These are phyloP conservation scores for Frieseomelitta varia DNA, from an alignment of 1,140 invertebrate species.

Conservation along the genomic window DNA sequence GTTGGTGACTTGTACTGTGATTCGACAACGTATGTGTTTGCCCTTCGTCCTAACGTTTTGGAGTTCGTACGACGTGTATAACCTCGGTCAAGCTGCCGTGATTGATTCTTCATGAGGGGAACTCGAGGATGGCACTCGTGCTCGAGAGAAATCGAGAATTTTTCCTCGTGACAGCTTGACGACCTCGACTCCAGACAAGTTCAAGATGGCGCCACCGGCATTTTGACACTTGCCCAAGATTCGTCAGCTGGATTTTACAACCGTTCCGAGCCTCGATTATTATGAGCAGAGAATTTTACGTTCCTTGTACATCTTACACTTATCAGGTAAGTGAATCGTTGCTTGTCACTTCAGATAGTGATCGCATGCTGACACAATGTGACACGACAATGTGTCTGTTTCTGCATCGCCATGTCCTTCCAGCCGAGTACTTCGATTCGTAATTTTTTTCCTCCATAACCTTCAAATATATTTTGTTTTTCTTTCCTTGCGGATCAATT, in stretches of 20 bases:
- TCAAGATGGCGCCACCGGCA: slow-evolving; percentile 77
- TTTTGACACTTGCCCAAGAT: slow-evolving; percentile 75
- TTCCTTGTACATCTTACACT: slow-evolving; percentile 77
- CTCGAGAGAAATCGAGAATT: slow-evolving; percentile 62
- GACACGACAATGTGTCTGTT: not conserved
- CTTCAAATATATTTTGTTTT: not conserved
- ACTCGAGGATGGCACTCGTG: slow-evolving; percentile 37
- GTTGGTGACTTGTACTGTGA: slow-evolving; percentile 55
- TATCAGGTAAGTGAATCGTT: slow-evolving; percentile 74
- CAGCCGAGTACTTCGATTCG: not conserved
- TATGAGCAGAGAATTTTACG: slow-evolving; percentile 81
- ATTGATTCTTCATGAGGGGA: not conserved
- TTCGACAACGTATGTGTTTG: slow-evolving; percentile 46
- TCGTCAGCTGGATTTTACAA: slow-evolving; percentile 72
- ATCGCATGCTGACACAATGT: not conserved
- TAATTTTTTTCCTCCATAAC: slow-evolving; percentile 16
- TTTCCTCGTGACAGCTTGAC: slow-evolving; percentile 76
- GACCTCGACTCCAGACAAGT: slow-evolving; percentile 56
- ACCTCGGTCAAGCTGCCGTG: not conserved
- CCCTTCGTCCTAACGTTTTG: slow-evolving; percentile 22
- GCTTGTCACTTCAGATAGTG: not conserved
- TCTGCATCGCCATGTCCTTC: slow-evolving; percentile 2
- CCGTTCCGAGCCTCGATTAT: slow-evolving; percentile 59
- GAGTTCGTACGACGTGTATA: slow-evolving; percentile 29
- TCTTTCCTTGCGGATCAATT: not conserved